Evolutionary conservation across 2,797 vertebrate genomes (phyloP), one percentile per base, ranked within the genome.

Genomic region (Lagocephalus sceleratus): DNA sequence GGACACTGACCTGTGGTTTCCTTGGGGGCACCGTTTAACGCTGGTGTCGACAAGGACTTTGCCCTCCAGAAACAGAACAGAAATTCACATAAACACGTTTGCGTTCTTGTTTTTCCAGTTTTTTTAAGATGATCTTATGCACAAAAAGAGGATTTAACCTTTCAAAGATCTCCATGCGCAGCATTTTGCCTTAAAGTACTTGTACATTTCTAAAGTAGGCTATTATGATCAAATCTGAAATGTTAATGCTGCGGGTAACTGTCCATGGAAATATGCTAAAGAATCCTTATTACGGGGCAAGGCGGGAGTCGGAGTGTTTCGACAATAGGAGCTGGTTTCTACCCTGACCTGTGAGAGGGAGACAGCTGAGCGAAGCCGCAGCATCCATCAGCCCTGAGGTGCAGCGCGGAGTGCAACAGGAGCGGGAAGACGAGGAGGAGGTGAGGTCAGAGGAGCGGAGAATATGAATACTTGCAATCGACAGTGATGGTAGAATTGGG

Each of bases 21-120:
- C 41, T 66, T 88, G 54, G 80, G 46, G 47, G 73, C 55, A 20
- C 55, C 84, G 63, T 92, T 87, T 68, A 97, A 84, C 42, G 92
- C 83, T 43, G 94, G 89, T 38, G 91, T 91, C 2, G 94, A 97
- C 74, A 85, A 91, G 23, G 95, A 97, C 81, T 94, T 95, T 54
- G 53, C 86, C 91, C 97, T 99, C 19, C 26, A 25, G 71, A 15
- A 63, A 14, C 1, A 10, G n/a, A 19, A 57, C 43, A 41, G 5
- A 16, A 29, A 3, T 17, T 12, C 15, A 12, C 9, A 17, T 9
- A 25, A 29, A n/a, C 20, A 20, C 5, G 20, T 5, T 2, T 10
- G 26, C 25, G 11, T 29, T 29, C 26, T 29, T 29, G 26, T 1
- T 25, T 25, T 25, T 25, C 25, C 5, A 25, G 8, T 39, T 39